A percentile compares a stretch with the other conserved stretches of the same genome.
Evolutionary conservation across 2,888 invertebrate species (phyloP).

Genomic region (Bhutanitis thaidina): DNA sequence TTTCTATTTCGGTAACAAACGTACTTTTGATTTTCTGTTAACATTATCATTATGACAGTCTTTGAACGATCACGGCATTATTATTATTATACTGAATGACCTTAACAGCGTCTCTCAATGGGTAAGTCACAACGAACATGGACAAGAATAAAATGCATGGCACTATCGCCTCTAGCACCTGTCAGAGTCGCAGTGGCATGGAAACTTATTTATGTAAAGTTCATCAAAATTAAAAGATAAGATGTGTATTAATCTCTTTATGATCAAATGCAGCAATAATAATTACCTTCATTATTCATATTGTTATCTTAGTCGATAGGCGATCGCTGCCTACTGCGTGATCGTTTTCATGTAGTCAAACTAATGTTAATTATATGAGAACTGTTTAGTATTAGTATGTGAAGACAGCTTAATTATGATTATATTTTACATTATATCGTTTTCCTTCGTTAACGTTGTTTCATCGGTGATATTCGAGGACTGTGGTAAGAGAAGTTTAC

Average conservation of each 20-base stretch:
- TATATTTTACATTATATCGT: slow-evolving; percentile 34
- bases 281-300: slow-evolving; percentile 25
- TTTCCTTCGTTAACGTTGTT: slow-evolving; percentile 31
- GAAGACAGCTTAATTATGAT: slow-evolving; percentile 31
- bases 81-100: too few relatives aligned
- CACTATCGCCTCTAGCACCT: too few relatives aligned
- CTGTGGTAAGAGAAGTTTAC: slow-evolving; percentile 4
- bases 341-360: slow-evolving; percentile 21
- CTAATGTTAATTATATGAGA: slow-evolving; percentile 19
- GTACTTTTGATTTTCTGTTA: too few relatives aligned
- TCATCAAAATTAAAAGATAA: slow-evolving; percentile 18
- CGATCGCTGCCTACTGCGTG: slow-evolving; percentile 24
- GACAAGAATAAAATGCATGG: too few relatives aligned
- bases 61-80: too few relatives aligned
- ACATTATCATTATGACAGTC: too few relatives aligned
- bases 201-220: slow-evolving; percentile 1
- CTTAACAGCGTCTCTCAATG: too few relatives aligned
- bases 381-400: not conserved
- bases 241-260: slow-evolving; percentile 18
- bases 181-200: too few relatives aligned
- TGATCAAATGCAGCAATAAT: slow-evolving; percentile 34
- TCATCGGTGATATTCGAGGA: slow-evolving; percentile 45
- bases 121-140: too few relatives aligned
- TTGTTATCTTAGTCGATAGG: slow-evolving; percentile 55
- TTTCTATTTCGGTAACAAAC: too few relatives aligned